phyloP scores from a whole-genome alignment of 2,888 invertebrate genomes.

The Neoaliturus tenellus region DNA sequence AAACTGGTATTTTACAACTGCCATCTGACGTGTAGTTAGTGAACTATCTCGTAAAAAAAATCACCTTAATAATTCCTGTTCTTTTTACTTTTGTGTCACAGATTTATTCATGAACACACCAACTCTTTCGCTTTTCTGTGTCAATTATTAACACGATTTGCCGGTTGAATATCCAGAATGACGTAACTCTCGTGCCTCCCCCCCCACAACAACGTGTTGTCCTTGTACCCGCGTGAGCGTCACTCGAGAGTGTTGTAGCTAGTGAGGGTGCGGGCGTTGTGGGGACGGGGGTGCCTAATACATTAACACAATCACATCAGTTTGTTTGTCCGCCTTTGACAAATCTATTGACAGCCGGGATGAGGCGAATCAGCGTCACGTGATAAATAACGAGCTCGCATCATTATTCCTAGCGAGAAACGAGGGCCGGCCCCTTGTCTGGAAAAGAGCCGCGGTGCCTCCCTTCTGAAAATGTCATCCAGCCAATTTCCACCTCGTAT shows the following conservation, averaged over 20 bases:
- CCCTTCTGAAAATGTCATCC: constrained; percentile 60
- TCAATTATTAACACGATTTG: no score
- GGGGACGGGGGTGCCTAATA: constrained; percentile 19
- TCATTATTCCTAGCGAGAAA: constrained; percentile 59
- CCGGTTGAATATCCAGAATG: no score
- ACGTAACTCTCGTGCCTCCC: no score
- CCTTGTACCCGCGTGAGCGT: not conserved
- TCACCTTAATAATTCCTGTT: no score
- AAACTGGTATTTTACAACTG: no score
- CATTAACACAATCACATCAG: constrained; percentile 46
- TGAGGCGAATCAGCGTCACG: constrained; percentile 51
- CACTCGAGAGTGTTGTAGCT: not conserved
- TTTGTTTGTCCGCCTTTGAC: constrained; percentile 41
- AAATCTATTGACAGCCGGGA: constrained; percentile 50
- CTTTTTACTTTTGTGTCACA: no score
- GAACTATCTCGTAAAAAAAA: no score
- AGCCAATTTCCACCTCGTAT: constrained; percentile 60
- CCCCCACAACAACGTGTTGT: not conserved
- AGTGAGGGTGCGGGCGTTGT: no score
- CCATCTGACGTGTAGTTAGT: no score
- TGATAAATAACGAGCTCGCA: constrained; percentile 59
- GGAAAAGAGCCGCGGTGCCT: constrained; percentile 56
- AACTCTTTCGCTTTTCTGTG: no score
- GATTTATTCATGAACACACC: no score
- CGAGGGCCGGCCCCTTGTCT: constrained; percentile 57